Evolutionary conservation across 1,140 invertebrate genomes (phyloP).

Genomic region (Papilio machaon): DNA sequence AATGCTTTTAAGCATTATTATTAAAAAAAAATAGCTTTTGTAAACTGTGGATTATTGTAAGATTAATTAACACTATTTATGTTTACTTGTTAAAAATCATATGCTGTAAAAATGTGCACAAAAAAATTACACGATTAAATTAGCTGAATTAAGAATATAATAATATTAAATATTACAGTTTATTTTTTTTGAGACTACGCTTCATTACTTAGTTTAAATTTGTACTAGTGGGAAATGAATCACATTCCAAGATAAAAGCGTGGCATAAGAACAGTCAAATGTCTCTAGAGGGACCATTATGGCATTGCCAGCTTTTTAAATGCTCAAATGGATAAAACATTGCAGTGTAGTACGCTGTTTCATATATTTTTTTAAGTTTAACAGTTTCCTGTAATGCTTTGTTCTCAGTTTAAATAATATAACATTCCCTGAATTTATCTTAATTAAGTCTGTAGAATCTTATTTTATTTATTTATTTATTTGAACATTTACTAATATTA

Average conservation of each 20-base stretch:
- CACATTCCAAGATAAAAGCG: slow-evolving; percentile 26
- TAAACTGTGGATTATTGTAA: neutral
- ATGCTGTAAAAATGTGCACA: too few relatives aligned
- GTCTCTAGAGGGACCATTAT: slow-evolving; percentile 25
- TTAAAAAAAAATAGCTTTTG: neutral
- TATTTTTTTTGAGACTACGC: neutral
- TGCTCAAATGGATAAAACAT: slow-evolving; percentile 12
- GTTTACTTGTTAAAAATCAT: too few relatives aligned
- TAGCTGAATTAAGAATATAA: too few relatives aligned
- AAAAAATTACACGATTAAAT: too few relatives aligned
- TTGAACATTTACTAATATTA: too few relatives aligned
- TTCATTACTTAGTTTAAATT: slow-evolving; percentile 15
- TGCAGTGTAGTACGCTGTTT: neutral
- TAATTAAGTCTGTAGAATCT: neutral
- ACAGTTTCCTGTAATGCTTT: slow-evolving; percentile 16
- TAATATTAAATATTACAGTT: too few relatives aligned
- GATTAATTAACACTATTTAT: too few relatives aligned
- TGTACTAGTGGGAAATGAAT: slow-evolving; percentile 5
- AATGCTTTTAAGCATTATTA: slow-evolving; percentile 22
- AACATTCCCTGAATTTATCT: neutral
- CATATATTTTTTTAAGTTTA: slow-evolving; percentile 13
- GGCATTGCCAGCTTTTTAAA: slow-evolving; percentile 19
- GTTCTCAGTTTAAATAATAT: neutral
- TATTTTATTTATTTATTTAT: too few relatives aligned
- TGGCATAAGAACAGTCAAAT: slow-evolving; percentile 26